Base-by-base conservation (phyloP, 1,140 invertebrate species). In the Araneus ventricosus region DNA sequence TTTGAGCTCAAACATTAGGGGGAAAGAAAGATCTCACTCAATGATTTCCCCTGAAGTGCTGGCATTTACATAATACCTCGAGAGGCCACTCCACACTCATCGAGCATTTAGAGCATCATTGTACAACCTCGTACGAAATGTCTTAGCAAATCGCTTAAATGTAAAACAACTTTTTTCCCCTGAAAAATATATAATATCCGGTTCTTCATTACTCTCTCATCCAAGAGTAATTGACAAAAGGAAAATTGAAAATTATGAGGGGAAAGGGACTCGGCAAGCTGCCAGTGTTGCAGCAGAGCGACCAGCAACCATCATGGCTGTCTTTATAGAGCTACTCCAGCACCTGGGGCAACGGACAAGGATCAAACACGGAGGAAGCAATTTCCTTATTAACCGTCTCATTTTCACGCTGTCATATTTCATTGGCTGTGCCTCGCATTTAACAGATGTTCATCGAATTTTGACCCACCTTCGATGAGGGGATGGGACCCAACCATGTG, bases 341-440 rank as follows among this genome's bases (percentile, higher is more conserved):
- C 67, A 75, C 84, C 63, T 87, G 84, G 84, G 85, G 67, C 8
- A 79, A 79, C 24, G 75, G 57, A 37, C 61, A 59, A 37, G 91
- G 45, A 92, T 84, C 90, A 34, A 75, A 67, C 37, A 39, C 57
- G 45, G 27, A 86, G 67, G 91, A 88, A 93, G 91, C 85, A 93
- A 93, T 93, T 93, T 93, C 82, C 91, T 93, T 93, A 93, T 93
- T 93, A 93, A 93, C 84, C 84, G 84, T 93, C 85, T 93, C 91
- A 93, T 93, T 93, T 93, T 93, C 85, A 93, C 91, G 91, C 84
- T 93, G 91, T 93, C 91, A 93, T 93, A 93, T 87, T 88, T 93
- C 84, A 93, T 93, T 87, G 91, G 91, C 20, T 79, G 84, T 20
- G 61, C 63, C 61, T 75, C 63, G 41, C 61, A 87, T 63, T 87